Evolutionary conservation across 2,888 invertebrate species (phyloP).

Genomic region (Drosophila melanosoma): DNA sequence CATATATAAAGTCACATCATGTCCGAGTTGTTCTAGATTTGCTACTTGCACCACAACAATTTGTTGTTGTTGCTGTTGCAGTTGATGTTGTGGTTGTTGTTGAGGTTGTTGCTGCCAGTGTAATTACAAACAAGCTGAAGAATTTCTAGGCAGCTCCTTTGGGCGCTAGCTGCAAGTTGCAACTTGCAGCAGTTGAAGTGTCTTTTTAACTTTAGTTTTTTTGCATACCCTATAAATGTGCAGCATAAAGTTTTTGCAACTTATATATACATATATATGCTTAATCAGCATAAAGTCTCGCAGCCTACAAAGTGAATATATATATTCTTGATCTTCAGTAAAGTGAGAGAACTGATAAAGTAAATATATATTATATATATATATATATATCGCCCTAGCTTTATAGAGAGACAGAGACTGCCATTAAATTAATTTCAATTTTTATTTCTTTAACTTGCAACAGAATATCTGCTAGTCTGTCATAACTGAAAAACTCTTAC

Average conservation of each 20-base stretch:
- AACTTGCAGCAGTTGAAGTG: conserved; percentile 49
- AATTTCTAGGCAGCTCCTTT: conserved; percentile 77
- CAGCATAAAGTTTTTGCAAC: not conserved
- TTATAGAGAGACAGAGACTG: not conserved
- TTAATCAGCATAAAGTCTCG: too few species aligned
- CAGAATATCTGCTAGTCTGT: not conserved
- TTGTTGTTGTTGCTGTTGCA: conserved; percentile 43
- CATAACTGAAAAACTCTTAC: not conserved
- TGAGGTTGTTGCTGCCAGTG: conserved; percentile 50
- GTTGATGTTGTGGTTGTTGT: conserved; percentile 42
- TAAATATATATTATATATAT: not conserved
- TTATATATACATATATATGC: too few species aligned
- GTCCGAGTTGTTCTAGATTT: conserved; percentile 79
- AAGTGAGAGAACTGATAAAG: not conserved
- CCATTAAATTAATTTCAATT: too few species aligned
- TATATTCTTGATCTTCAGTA: not conserved
- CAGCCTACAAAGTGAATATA: not conserved
- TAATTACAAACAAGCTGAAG: conserved; percentile 76
- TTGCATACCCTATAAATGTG: conserved; percentile 1
- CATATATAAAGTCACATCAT: conserved; percentile 69
- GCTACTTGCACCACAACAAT: conserved; percentile 56
- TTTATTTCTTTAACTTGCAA: not conserved
- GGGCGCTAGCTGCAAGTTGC: conserved; percentile 66
- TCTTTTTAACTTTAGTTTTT: conserved; percentile 36
- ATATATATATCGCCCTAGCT: not conserved